Evolutionary conservation across 2,888 invertebrate genomes (phyloP).

Genomic region (Apodemia zela): DNA sequence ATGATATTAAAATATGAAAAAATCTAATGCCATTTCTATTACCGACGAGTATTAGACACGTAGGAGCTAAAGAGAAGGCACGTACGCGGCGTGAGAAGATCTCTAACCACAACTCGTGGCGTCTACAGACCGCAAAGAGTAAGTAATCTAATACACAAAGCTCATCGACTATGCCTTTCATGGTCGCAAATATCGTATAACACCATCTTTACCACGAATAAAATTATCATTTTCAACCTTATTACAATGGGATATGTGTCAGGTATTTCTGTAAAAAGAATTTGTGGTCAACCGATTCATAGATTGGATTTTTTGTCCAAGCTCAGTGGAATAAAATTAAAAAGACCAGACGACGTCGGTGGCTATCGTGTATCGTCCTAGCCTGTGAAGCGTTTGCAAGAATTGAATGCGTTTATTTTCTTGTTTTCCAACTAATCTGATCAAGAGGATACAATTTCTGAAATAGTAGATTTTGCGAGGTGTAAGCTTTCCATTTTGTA

Average conservation of each 20-base stretch:
- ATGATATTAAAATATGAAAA: neutral
- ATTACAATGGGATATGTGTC: slow-evolving; percentile 27
- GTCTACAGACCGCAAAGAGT: slow-evolving; percentile 73
- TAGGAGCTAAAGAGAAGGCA: slow-evolving; percentile 44
- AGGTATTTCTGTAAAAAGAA: slow-evolving; percentile 29
- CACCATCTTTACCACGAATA: slow-evolving; percentile 22
- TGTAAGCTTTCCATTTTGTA: slow-evolving; percentile 22
- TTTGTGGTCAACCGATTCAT: slow-evolving; percentile 60
- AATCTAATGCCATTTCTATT: neutral
- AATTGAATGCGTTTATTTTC: slow-evolving; percentile 47
- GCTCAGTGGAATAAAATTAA: slow-evolving; percentile 60
- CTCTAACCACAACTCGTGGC: slow-evolving; percentile 68
- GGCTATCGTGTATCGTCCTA: slow-evolving; percentile 58
- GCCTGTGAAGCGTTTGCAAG: slow-evolving; percentile 48
- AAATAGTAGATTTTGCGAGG: slow-evolving; percentile 24
- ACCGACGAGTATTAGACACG: slow-evolving; percentile 32
- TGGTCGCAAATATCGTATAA: slow-evolving; percentile 73
- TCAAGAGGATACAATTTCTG: slow-evolving; percentile 34
- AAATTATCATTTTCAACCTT: slow-evolving; percentile 39
- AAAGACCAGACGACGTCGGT: slow-evolving; percentile 50
- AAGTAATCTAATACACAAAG: slow-evolving; percentile 77
- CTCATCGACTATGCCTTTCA: slow-evolving; percentile 77
- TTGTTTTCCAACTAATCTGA: slow-evolving; percentile 39
- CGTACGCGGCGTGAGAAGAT: slow-evolving; percentile 67
- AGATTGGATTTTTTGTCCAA: slow-evolving; percentile 71